These are phyloP conservation scores for Spea hammondii DNA, from an alignment of 2,797 vertebrate genomes.

Conservation along the genomic window DNA sequence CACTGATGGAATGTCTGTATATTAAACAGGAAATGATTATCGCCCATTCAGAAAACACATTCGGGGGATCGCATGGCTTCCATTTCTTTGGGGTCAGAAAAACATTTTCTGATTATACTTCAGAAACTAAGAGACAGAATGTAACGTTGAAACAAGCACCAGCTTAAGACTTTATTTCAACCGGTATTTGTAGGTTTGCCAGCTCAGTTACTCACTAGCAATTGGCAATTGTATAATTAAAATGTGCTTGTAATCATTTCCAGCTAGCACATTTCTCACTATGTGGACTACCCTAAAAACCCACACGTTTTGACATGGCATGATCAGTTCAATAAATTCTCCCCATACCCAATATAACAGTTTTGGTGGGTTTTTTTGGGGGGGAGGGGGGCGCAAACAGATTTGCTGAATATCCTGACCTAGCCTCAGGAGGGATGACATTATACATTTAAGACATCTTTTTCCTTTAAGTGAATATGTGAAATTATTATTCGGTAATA, in stretches of 20 bases:
- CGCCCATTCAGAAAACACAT: slow-evolving; percentile 24
- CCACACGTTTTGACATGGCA: too few relatives aligned
- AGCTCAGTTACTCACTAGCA: slow-evolving; percentile 12
- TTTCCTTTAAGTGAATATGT: too few relatives aligned
- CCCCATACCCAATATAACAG: too few relatives aligned
- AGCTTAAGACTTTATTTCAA: slow-evolving; percentile 9
- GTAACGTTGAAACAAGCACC: slow-evolving; percentile 4
- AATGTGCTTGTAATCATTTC: slow-evolving; percentile 4
- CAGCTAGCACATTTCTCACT: too few relatives aligned
- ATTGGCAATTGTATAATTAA: not conserved
- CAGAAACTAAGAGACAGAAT: not conserved
- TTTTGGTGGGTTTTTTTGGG: too few relatives aligned
- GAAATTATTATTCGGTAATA: too few relatives aligned
- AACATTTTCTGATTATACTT: slow-evolving; percentile 14
- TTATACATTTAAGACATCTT: too few relatives aligned
- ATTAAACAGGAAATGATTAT: slow-evolving; percentile 40
- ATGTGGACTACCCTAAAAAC: too few relatives aligned
- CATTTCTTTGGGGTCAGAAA: not conserved
- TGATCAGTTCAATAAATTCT: too few relatives aligned
- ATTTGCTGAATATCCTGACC: too few relatives aligned
- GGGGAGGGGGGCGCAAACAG: too few relatives aligned
- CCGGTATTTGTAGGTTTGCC: slow-evolving; percentile 11
- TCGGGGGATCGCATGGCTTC: slow-evolving; percentile 3
- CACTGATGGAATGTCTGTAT: slow-evolving; percentile 23
- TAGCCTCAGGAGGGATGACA: too few relatives aligned